Evolutionary conservation across 2,113 vertebrate species (phyloP).

Genomic region (Dicrurus megarhynchus): DNA sequence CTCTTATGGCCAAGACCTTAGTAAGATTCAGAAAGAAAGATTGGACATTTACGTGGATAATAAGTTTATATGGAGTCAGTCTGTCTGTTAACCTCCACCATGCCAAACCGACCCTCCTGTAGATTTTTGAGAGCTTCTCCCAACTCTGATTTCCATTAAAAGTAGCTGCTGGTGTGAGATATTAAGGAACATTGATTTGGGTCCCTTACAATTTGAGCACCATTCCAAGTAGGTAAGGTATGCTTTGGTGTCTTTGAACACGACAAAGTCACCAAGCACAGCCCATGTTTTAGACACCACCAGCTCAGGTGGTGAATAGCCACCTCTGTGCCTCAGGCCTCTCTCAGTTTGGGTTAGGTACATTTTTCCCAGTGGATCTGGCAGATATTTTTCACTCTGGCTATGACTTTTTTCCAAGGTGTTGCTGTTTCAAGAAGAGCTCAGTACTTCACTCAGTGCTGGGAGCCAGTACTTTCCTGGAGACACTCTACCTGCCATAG

Average conservation of each 20-base stretch:
- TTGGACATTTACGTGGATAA: neutral
- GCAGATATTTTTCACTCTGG: neutral
- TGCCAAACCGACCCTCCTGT: neutral
- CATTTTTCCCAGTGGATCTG: neutral
- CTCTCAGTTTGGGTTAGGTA: neutral
- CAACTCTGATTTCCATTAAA: neutral
- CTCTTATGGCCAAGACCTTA: neutral
- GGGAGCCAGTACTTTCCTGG: neutral
- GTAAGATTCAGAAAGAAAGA: neutral
- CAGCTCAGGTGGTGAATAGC: neutral
- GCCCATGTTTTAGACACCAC: fast-evolving
- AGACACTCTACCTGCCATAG: neutral
- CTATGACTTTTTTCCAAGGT: neutral
- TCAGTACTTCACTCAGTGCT: neutral
- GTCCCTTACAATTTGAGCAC: neutral
- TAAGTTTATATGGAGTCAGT: neutral
- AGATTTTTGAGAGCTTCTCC: neutral
- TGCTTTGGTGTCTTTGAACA: neutral
- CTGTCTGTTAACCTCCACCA: neutral
- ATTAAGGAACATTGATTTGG: neutral
- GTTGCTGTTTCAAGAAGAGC: neutral
- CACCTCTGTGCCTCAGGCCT: neutral
- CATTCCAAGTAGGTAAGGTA: neutral
- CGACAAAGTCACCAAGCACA: neutral
- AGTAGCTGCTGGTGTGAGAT: neutral